phyloP scores from a whole-genome alignment of 2,113 vertebrate genomes.

The Paramormyrops kingsleyae region DNA sequence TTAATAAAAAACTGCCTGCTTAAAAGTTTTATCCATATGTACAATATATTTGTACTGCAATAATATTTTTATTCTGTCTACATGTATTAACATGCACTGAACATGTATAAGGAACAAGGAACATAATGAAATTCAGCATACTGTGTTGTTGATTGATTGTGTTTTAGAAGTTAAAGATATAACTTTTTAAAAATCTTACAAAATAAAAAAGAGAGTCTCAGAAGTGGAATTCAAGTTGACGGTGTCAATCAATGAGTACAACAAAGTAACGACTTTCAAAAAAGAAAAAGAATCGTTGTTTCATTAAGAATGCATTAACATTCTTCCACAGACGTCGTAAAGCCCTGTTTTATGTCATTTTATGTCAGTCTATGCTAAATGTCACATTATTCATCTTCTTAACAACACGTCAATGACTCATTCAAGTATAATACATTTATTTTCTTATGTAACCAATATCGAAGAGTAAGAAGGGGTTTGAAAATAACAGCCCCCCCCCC shows the following conservation, averaged over 20 bases:
- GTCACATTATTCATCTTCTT: conserved; percentile 10
- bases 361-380: neutral
- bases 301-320: neutral
- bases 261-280: neutral
- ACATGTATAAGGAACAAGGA: neutral
- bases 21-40: neutral
- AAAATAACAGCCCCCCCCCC: neutral
- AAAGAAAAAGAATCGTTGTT: neutral
- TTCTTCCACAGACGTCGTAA: neutral
- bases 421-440: neutral
- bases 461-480: neutral
- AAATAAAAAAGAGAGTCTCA: neutral
- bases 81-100: neutral
- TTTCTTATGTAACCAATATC: conserved; percentile 6
- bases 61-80: neutral
- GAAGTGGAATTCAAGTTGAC: neutral
- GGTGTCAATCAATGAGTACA: neutral
- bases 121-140: neutral
- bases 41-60: neutral
- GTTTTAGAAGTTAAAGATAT: neutral
- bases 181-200: neutral
- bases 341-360: neutral
- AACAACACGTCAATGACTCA: conserved; percentile 7
- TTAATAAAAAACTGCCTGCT: neutral
- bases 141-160: neutral